Evolutionary conservation across 2,113 vertebrate genomes (phyloP).

Genomic region (Marcusenius ussheri): DNA sequence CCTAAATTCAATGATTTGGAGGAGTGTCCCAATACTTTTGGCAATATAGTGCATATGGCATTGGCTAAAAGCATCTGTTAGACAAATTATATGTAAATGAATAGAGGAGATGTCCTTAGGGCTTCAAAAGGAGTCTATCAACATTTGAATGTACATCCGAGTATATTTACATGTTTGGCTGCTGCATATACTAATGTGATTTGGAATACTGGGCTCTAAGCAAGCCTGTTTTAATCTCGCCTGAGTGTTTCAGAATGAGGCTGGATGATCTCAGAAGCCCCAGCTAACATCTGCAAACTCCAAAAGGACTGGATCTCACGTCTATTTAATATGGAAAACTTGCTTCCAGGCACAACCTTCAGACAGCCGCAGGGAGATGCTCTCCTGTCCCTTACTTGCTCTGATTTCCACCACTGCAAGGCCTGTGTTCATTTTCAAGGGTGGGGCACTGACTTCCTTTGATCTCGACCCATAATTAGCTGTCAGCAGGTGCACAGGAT

Average conservation of each 20-base stretch:
- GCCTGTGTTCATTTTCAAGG: not conserved
- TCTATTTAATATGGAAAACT: not conserved
- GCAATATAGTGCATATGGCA: not conserved
- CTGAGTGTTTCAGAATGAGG: not conserved
- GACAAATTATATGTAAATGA: not conserved
- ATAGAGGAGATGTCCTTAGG: not conserved
- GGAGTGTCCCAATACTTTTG: too few species aligned
- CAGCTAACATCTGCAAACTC: not conserved
- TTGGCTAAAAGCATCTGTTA: not conserved
- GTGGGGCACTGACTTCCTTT: not conserved
- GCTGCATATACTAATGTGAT: not conserved
- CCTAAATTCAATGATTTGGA: too few species aligned
- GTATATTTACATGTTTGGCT: not conserved
- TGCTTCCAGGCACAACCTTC: not conserved
- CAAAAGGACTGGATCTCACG: not conserved
- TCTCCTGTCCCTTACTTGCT: not conserved
- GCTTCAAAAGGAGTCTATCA: not conserved
- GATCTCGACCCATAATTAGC: not conserved
- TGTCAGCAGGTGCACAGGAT: not conserved
- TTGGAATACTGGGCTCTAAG: not conserved
- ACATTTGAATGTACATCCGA: not conserved
- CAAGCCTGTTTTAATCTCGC: not conserved
- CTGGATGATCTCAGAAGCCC: not conserved
- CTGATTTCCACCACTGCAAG: too few species aligned
- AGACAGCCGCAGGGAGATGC: not conserved